Conservation (phyloP, 2,888 invertebrate species). For the Xanthia icteritia region DNA sequence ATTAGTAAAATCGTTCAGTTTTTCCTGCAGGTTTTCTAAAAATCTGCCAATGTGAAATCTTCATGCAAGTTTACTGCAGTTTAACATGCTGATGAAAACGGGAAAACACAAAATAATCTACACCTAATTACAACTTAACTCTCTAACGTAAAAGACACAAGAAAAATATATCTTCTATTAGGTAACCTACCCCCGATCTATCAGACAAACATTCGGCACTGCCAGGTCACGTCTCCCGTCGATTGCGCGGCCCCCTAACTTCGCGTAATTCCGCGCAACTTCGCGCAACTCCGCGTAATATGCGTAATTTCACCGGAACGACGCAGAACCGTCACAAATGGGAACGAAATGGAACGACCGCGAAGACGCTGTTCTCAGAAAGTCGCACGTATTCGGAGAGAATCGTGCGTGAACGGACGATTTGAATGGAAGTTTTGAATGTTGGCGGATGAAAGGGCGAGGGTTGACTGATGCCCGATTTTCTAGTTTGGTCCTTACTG, state of each 20-base stretch:
- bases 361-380: conserved; percentile 1
- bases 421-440: conserved; percentile 14
- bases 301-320: conserved; percentile 50
- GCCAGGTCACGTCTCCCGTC: conserved; percentile 45
- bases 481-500: neutral
- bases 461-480: neutral
- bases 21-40: neutral
- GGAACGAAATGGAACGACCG: conserved; percentile 43
- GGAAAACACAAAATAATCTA: too few species aligned
- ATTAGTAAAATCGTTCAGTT: neutral
- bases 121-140: neutral
- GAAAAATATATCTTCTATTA: neutral
- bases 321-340: conserved; percentile 42
- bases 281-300: conserved; percentile 30
- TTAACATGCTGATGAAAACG: neutral
- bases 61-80: neutral
- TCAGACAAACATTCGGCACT: conserved; percentile 21
- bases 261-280: conserved; percentile 30
- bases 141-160: neutral
- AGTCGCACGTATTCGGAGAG: conserved; percentile 30
- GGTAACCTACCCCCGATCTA: neutral
- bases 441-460: neutral
- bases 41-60: neutral
- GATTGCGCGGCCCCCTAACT: conserved; percentile 34
- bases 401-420: conserved; percentile 43